phyloP scores from a whole-genome alignment of 2,888 invertebrate species.

The Acanthosepion esculentum region DNA sequence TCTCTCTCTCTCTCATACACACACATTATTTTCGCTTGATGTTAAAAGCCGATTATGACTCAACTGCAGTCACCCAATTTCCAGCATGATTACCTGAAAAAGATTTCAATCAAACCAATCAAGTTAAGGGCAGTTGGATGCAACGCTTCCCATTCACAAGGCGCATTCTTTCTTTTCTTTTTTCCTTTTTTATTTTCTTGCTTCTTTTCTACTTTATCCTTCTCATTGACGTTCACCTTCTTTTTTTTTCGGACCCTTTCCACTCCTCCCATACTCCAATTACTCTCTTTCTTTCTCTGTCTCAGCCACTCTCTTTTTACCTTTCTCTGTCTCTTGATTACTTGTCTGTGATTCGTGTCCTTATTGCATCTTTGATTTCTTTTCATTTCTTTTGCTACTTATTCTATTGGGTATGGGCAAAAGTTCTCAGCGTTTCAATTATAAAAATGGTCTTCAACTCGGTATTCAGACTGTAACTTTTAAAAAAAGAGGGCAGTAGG shows the following conservation, averaged over 20 bases:
- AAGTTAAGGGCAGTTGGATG: not conserved
- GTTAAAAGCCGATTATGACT: constrained; percentile 21
- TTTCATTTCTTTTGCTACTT: no score
- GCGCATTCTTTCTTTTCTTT: not conserved
- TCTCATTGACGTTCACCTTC: not conserved
- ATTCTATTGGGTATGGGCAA: no score
- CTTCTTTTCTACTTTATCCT: not conserved
- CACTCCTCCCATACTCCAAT: no score
- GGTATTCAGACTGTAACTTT: no score
- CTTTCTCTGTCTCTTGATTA: no score
- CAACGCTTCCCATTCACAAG: not conserved
- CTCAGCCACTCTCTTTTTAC: not conserved
- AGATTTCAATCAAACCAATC: constrained; percentile 33
- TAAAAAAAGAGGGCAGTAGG: no score
- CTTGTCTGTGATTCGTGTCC: no score
- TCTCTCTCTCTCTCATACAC: not conserved
- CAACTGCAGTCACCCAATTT: not conserved
- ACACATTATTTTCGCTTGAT: not conserved
- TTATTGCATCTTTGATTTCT: no score
- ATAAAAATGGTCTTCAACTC: no score
- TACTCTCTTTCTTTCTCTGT: not conserved
- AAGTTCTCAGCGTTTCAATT: no score
- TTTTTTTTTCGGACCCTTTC: not conserved
- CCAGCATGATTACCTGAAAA: constrained; percentile 33
- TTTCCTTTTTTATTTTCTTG: not conserved